phyloP scores from a whole-genome alignment of 2,797 vertebrate genomes.

The Vespertilio murinus region DNA sequence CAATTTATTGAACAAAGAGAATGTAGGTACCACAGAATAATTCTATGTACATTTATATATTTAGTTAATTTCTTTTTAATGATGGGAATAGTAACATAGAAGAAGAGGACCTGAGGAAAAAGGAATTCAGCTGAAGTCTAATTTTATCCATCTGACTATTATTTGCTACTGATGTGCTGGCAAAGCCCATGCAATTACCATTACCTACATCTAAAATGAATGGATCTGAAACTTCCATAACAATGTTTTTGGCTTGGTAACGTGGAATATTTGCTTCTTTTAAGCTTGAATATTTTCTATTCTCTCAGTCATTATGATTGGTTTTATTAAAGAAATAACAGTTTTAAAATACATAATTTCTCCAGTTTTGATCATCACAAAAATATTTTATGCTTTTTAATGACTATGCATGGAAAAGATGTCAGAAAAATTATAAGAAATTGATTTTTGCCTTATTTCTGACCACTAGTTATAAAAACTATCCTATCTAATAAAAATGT shows the following conservation, averaged over 20 bases:
- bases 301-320: neutral
- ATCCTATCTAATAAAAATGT: neutral
- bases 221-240: neutral
- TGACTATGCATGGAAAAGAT: neutral
- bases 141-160: constrained; percentile 25
- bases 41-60: neutral
- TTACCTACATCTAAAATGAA: constrained; percentile 17
- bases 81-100: neutral
- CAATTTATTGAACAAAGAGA: neutral
- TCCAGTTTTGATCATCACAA: constrained; percentile 30
- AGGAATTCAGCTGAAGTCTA: neutral
- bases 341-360: neutral
- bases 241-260: constrained; percentile 22
- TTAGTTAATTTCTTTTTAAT: constrained; percentile 32
- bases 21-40: neutral
- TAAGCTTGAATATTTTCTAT: neutral
- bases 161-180: neutral
- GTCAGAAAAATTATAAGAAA: neutral
- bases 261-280: neutral
- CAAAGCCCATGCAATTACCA: constrained; percentile 7
- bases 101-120: neutral
- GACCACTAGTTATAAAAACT: neutral
- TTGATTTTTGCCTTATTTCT: constrained; percentile 10
- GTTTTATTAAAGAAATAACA: constrained; percentile 25
- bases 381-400: constrained; percentile 32